Base-by-base conservation (phyloP, 1,140 invertebrate species). In the Papilio dardanus region DNA sequence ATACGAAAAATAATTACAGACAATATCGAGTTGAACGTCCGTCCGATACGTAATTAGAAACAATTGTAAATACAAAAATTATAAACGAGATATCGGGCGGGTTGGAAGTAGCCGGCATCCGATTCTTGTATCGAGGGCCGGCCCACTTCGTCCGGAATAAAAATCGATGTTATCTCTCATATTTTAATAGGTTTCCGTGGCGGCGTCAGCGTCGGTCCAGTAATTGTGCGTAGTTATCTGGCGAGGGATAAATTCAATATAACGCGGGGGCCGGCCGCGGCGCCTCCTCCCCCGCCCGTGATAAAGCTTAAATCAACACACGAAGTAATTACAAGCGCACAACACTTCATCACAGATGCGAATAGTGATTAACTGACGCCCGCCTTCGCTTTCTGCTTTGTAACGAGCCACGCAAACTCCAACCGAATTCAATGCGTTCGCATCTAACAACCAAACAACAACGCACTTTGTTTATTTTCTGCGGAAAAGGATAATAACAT, bases 251-350 rank as follows among this genome's bases (percentile, higher is more conserved):
- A 89, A 89, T 88, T 86, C 85, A 86, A 89, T 87, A 89, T 86
- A 77, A 58, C 24, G 77, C 76, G 76, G 76, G 74, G 79, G 78
- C 75, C 76, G 79, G 77, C 76, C 80, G 76, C 79, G 79, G 80
- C 67, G 76, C 79, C 81, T 83, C 76, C 80, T 81, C 79, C 76
- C 71, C 67, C 68, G 68, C 67, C 81, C 78, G 81, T 86, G 88
- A 90, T 92, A 88, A 90, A 88, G 88, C 89, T 92, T 91, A 91
- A 91, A 91, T 89, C 88, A 90, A 91, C 89, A 91, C 84, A 87
- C 88, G 81, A 91, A 87, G 87, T 88, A 91, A 92, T 92, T 92
- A 92, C 88, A 88, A 87, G 86, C 83, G 81, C 85, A 81, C 79
- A 78, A 88, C 86, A 89, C 85, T 87, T 90, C 83, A 88, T 89